These are phyloP conservation scores for Ahaetulla prasina DNA, from an alignment of 2,113 vertebrate species.

Conservation along the genomic window DNA sequence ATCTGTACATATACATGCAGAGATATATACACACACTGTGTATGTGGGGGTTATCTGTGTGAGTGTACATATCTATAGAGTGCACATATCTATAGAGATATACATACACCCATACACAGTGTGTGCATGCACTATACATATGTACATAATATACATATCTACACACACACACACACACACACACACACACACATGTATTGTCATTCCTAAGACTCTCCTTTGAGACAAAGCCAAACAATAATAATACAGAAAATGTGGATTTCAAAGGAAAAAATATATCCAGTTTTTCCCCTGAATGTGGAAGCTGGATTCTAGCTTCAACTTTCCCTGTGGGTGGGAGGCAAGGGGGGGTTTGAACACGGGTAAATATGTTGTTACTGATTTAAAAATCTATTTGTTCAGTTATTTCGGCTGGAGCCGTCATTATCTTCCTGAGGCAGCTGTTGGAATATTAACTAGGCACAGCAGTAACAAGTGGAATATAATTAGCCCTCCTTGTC, in stretches of 20 bases:
- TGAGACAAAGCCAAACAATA: constrained; percentile 29
- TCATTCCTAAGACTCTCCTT: not conserved
- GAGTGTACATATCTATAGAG: too few species aligned
- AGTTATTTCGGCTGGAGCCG: constrained; percentile 57
- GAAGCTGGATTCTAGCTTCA: constrained; percentile 45
- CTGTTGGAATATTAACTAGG: constrained; percentile 68
- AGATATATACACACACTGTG: too few species aligned
- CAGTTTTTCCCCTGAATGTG: constrained; percentile 48
- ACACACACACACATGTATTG: too few species aligned
- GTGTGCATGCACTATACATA: too few species aligned
- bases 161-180: too few species aligned
- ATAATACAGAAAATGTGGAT: constrained; percentile 23
- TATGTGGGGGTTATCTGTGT: too few species aligned
- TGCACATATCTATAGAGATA: too few species aligned
- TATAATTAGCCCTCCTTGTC: constrained; percentile 71
- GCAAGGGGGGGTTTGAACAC: constrained; percentile 28
- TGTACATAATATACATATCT: too few species aligned
- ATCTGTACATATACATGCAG: too few species aligned
- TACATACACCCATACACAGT: too few species aligned
- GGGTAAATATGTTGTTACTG: constrained; percentile 62
- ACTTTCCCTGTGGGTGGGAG: constrained; percentile 41
- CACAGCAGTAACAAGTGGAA: constrained; percentile 65
- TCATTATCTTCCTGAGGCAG: constrained; percentile 69
- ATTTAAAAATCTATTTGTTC: constrained; percentile 65
- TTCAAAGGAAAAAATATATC: constrained; percentile 25